A percentile compares a stretch with the other conserved stretches of the same genome.
Conservation (phyloP, 2,797 vertebrate genomes). For the Epinephelus coioides region DNA sequence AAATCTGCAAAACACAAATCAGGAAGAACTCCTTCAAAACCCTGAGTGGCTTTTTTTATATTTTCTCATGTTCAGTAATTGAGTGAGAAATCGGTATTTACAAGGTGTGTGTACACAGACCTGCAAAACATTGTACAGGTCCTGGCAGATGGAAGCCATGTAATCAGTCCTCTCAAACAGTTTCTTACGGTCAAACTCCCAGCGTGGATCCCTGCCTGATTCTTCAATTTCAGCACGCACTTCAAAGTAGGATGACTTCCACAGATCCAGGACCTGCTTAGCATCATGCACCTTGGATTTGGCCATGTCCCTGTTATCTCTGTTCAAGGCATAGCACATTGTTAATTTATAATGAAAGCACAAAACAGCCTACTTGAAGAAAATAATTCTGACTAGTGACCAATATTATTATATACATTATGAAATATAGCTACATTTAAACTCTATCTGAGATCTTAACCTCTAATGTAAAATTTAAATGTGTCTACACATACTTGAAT, state of each 20-base stretch:
- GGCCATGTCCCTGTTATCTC: slow-evolving; percentile 85
- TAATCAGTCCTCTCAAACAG: slow-evolving; percentile 95
- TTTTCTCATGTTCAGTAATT: background rate
- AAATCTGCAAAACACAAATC: slow-evolving; percentile 80
- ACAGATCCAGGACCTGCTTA: slow-evolving; percentile 87
- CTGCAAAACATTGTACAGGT: slow-evolving; percentile 89
- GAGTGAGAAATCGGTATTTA: background rate
- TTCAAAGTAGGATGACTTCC: slow-evolving; percentile 92
- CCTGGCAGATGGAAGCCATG: slow-evolving; percentile 92
- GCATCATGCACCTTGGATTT: slow-evolving; percentile 88
- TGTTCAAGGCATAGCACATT: slow-evolving; percentile 67
- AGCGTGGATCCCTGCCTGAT: slow-evolving; percentile 86
- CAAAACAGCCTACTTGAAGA: slow-evolving; percentile 3
- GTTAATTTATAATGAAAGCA: slow-evolving; percentile 16
- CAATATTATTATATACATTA: background rate
- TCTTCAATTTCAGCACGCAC: slow-evolving; percentile 91
- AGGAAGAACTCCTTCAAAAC: background rate
- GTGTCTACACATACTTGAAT: slow-evolving; percentile 88
- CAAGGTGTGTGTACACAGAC: slow-evolving; percentile 72
- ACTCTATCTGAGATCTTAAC: background rate
- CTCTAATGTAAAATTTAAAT: background rate
- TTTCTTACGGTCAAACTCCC: slow-evolving; percentile 94
- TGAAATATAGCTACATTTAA: background rate
- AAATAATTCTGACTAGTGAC: background rate
- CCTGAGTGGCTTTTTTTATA: background rate